Base-by-base conservation (phyloP, 2,113 vertebrate species). In the Pheucticus melanocephalus region DNA sequence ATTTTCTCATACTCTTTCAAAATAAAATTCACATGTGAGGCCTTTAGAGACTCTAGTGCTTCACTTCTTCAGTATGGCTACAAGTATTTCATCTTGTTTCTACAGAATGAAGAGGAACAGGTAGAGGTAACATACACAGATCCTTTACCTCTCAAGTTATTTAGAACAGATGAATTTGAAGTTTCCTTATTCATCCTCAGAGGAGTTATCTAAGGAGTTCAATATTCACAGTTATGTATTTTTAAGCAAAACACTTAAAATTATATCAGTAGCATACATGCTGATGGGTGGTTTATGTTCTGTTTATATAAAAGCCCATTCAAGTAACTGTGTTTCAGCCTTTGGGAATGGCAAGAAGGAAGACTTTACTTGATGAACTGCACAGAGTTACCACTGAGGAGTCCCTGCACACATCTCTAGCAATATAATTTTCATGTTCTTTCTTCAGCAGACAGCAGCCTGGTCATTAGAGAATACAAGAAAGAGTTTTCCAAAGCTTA, bases 231-330 rank as follows among this genome's bases (percentile, higher is more conserved):
- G 83, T 63, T 89, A 86, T 50, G 61, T 87, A 92, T 92, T 95
- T 96, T 93, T 96, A 88, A 93, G 86, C 59, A 87, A 91, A 95
- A 82, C 14, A 57, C 37, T 93, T 92, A 80, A 89, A 91, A 82
- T 86, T 10, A 6, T 71, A 92, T 57, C 65, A 53, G 86, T 42
- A 88, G 37, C 65, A 65, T 39, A 89, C 45, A 59, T 4, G 8
- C 77, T 65, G 84, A 86, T 70, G 69, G 40, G 65, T 95, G 57
- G 57, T 92, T 92, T 82, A 76, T 85, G 89, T 54, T 51, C 83
- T 87, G 86, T 85, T 94, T 64, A 69, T 75, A 75, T 56, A 76
- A 92, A 94, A 91, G 77, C 40, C 59, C n/a, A 27, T 91, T 61
- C 66, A 91, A 44, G 37, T 51, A 66, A 69, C 35, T 33, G 27